A percentile compares a stretch with the other conserved stretches of the same genome.
Conservation (phyloP, 2,113 vertebrate species). For the Dryoscopus gambensis region DNA sequence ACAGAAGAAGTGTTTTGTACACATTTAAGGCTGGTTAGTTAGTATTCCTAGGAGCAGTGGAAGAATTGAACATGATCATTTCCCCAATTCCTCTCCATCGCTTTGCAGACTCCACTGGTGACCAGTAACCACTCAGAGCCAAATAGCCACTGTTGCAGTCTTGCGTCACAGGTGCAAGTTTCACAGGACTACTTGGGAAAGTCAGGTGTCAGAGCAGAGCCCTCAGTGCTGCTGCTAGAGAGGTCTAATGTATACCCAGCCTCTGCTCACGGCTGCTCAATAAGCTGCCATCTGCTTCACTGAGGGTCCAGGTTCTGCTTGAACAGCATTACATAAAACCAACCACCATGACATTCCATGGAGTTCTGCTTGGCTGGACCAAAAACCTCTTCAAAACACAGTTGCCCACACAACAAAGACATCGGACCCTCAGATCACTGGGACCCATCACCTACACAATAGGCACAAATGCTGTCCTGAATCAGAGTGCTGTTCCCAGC, state of each 20-base stretch:
- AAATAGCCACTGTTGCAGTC: rapidly evolving
- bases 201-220: neutral
- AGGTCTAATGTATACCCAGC: neutral
- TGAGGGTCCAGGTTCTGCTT: neutral
- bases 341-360: neutral
- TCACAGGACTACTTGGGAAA: neutral
- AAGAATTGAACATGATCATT: neutral
- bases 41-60: neutral
- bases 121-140: neutral
- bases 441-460: too few relatives aligned
- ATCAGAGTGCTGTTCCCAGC: neutral
- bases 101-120: neutral
- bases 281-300: neutral
- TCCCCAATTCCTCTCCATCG: rapidly evolving
- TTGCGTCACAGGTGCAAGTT: neutral
- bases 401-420: neutral
- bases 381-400: neutral
- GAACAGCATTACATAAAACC: neutral
- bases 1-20: neutral
- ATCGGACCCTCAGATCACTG: rapidly evolving
- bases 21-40: neutral
- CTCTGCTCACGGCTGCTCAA: rapidly evolving
- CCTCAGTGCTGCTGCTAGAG: neutral
- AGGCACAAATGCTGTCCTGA: neutral
- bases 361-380: neutral